Evolutionary conservation across 1,140 invertebrate genomes (phyloP), one percentile per base, ranked within the genome.

Genomic region (Musca domestica): DNA sequence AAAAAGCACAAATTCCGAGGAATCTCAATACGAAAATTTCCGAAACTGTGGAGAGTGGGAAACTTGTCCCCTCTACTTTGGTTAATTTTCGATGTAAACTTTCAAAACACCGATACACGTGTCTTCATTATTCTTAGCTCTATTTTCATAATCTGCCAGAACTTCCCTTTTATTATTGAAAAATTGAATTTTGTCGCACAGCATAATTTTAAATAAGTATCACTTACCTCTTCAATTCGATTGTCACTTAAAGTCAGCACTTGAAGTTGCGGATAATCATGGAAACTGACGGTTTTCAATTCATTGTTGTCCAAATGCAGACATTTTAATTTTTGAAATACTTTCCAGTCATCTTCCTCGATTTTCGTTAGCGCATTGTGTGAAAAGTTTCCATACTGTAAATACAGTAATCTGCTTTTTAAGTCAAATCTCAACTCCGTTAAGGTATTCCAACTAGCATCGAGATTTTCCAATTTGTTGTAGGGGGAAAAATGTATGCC

Each of bases 301-400:
- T 72, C 71, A 66, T 81, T 81, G 68, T 72, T 66, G 17, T 71
- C 67, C 46, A 81, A 71, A 64, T 78, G 67, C 15, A 81, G 72
- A 15, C 66, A 67, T 51, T 71, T 69, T 27, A 80, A 71, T 30
- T 72, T 48, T 46, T 66, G 58, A 68, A 76, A 68, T 12, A 3
- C 12, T 22, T 27, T 17, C 15, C 66, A 66, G 0, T 51, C n/a
- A 10, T 47, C 63, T 0, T 19, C n/a, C 49, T 76, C 72, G 2
- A 74, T 64, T 2, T 52, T 48, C 52, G 34, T 25, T 25, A 81
- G 52, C 1, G 68, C 19, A 52, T 81, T 81, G 46, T 77, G 64
- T n/a, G 78, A 74, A 61, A 81, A 76, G 68, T 81, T 78, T 2
- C 73, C 76, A 68, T 71, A 70, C 70, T 72, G 69, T 71, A 81